Conservation (phyloP, 2,797 vertebrate genomes). For the Protosalanx chinensis region DNA sequence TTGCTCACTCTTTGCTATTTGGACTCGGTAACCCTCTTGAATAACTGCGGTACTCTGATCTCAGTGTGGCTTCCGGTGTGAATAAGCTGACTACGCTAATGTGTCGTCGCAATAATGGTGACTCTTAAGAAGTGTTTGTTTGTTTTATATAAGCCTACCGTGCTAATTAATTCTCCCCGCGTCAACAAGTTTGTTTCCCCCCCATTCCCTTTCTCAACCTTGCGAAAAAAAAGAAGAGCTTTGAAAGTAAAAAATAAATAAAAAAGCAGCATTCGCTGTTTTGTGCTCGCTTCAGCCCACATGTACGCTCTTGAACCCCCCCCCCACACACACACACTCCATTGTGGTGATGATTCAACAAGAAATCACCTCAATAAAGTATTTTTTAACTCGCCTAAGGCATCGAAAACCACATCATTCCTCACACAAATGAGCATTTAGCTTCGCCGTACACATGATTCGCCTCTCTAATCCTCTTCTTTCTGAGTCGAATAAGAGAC, state of each 20-base stretch:
- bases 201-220: not conserved
- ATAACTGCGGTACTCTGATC: slow-evolving; percentile 36
- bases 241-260: not conserved
- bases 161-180: slow-evolving; percentile 17
- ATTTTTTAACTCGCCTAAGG: not conserved
- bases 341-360: not conserved
- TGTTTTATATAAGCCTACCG: slow-evolving; percentile 41
- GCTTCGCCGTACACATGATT: not conserved
- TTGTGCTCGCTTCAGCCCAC: not conserved
- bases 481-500: slow-evolving; percentile 39
- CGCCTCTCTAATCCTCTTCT: not conserved
- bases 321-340: too few relatives aligned
- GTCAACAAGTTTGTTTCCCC: not conserved
- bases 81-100: slow-evolving; percentile 46
- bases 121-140: slow-evolving; percentile 33
- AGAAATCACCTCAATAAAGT: not conserved
- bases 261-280: not conserved
- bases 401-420: not conserved
- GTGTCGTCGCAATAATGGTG: slow-evolving; percentile 63
- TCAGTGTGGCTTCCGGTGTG: slow-evolving; percentile 28
- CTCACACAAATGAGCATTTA: not conserved
- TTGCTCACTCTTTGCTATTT: slow-evolving; percentile 28
- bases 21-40: slow-evolving; percentile 33
- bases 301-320: not conserved
- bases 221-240: not conserved